Conservation (phyloP, 1,140 invertebrate species). For the Microplitis demolitor region DNA sequence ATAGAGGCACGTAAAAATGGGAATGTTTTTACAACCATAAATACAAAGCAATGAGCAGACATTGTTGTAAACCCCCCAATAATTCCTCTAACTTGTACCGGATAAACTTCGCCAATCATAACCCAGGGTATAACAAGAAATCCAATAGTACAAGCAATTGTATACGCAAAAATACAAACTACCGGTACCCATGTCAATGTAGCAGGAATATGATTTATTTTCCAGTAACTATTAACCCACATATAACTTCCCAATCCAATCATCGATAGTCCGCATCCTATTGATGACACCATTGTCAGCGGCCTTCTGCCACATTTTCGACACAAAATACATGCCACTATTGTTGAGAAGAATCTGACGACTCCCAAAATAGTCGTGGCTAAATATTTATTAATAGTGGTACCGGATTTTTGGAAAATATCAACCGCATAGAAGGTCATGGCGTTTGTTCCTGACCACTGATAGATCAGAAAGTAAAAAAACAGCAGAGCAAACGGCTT, state of each 20-base stretch:
- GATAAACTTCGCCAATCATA: slow-evolving; percentile 76
- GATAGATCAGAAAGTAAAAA: slow-evolving; percentile 74
- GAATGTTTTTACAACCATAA: slow-evolving; percentile 73
- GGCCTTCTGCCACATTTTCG: slow-evolving; percentile 68
- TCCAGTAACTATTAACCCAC: slow-evolving; percentile 63
- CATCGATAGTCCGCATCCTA: slow-evolving; percentile 71
- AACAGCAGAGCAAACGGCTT: slow-evolving; percentile 71
- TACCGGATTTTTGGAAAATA: slow-evolving; percentile 72
- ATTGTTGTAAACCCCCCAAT: slow-evolving; percentile 72
- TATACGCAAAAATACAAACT: slow-evolving; percentile 68
- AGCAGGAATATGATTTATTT: slow-evolving; percentile 41
- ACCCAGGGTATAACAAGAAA: slow-evolving; percentile 75
- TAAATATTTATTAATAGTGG: slow-evolving; percentile 66
- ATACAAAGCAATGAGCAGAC: slow-evolving; percentile 68
- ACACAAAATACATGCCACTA: slow-evolving; percentile 68
- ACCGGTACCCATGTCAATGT: slow-evolving; percentile 69
- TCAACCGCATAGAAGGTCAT: slow-evolving; percentile 80
- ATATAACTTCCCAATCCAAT: slow-evolving; percentile 66
- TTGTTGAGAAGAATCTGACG: slow-evolving; percentile 67
- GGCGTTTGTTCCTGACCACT: slow-evolving; percentile 76
- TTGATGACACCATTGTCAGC: slow-evolving; percentile 71
- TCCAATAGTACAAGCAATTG: slow-evolving; percentile 68
- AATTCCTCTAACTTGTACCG: slow-evolving; percentile 68
- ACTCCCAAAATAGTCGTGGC: slow-evolving; percentile 73
- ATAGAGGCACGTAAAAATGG: slow-evolving; percentile 61